These are phyloP conservation scores for Diachrysia chrysitis DNA, from an alignment of 2,888 invertebrate species.

Conservation along the genomic window DNA sequence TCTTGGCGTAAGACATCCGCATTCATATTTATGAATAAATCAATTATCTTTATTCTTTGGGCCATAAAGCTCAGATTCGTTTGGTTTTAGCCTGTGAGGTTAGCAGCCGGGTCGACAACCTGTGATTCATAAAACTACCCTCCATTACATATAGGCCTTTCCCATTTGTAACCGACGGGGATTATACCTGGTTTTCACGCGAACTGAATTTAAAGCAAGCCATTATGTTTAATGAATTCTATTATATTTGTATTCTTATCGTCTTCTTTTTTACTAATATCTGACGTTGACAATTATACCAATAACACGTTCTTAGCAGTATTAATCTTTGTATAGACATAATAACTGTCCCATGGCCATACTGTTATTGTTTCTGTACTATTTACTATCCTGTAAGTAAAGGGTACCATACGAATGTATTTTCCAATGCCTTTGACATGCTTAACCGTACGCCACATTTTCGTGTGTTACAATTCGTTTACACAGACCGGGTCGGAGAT, in stretches of 20 bases:
- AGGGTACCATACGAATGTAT: neutral
- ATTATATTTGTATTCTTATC: constrained; percentile 9
- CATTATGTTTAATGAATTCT: constrained; percentile 53
- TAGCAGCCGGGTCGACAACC: constrained; percentile 75
- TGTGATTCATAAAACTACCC: constrained; percentile 80
- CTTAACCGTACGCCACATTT: neutral
- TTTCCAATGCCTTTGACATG: neutral
- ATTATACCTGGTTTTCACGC: constrained; percentile 65
- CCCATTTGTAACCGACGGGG: constrained; percentile 68
- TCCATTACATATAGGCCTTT: constrained; percentile 70
- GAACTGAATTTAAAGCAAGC: constrained; percentile 51
- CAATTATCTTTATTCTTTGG: constrained; percentile 47
- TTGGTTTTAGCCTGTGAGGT: constrained; percentile 59
- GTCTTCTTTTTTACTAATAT: neutral
- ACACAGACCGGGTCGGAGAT: too few relatives aligned
- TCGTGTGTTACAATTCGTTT: too few relatives aligned
- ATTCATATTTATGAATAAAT: constrained; percentile 42
- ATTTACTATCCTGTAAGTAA: neutral
- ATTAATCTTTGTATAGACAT: too few relatives aligned
- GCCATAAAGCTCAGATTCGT: constrained; percentile 50
- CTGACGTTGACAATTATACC: neutral
- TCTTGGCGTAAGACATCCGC: neutral
- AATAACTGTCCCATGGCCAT: too few relatives aligned
- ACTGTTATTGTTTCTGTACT: neutral
- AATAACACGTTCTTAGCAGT: neutral